A percentile compares a stretch with the other conserved stretches of the same genome.
phyloP scores from a whole-genome alignment of 2,888 invertebrate species.

The Piscicola geometra region DNA sequence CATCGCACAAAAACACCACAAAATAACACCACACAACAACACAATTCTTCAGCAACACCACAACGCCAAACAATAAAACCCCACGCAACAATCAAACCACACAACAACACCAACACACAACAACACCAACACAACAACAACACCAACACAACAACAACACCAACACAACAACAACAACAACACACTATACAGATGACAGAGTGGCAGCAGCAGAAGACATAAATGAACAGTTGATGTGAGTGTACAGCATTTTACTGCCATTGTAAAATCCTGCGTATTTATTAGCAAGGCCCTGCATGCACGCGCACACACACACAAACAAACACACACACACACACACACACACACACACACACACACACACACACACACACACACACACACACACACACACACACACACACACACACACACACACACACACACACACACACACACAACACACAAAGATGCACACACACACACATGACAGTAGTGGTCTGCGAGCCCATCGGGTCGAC shows the following conservation, averaged over 20 bases:
- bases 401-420: conserved; percentile 6
- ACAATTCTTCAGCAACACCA: no score
- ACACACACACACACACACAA: neutral
- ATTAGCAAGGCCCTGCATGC: neutral
- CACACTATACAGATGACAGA: neutral
- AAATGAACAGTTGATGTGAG: neutral
- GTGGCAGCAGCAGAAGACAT: neutral
- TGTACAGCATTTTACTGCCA: conserved; percentile 9
- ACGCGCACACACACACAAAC: conserved; percentile 3
- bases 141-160: no score
- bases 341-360: conserved; percentile 4
- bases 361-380: conserved; percentile 14
- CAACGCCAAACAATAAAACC: no score
- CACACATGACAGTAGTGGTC: neutral
- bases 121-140: no score
- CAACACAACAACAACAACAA: no score
- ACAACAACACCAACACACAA: no score
- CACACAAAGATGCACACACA: neutral
- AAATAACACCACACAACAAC: no score
- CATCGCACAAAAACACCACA: no score
- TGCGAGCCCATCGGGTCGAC: no score
- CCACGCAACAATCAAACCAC: no score
- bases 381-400: conserved; percentile 15
- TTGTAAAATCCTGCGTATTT: conserved; percentile 3
- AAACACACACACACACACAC: conserved; percentile 16